Evolutionary conservation across 2,888 invertebrate genomes (phyloP).

Genomic region (Melanargia galathea): DNA sequence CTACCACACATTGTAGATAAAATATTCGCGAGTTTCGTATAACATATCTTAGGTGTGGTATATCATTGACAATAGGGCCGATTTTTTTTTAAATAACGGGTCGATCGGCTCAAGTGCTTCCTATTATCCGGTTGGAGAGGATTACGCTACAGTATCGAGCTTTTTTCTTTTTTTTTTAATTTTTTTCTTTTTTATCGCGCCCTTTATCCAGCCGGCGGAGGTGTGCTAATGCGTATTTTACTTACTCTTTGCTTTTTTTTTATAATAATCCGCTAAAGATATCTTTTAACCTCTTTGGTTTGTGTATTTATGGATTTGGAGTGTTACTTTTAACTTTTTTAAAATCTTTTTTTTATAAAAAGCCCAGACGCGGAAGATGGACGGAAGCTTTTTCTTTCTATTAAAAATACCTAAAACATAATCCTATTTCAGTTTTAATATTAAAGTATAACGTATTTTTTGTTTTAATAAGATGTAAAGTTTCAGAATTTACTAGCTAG

Average conservation of each 20-base stretch:
- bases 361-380: too few species aligned
- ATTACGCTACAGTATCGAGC: slow-evolving; percentile 74
- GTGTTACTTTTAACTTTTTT: slow-evolving; percentile 6
- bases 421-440: too few species aligned
- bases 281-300: slow-evolving; percentile 27
- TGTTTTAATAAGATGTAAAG: too few species aligned
- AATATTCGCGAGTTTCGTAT: background rate
- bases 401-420: too few species aligned
- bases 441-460: too few species aligned
- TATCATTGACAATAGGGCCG: slow-evolving; percentile 32
- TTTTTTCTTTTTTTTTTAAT: slow-evolving; percentile 54
- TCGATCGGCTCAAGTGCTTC: slow-evolving; percentile 79
- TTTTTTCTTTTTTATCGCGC: slow-evolving; percentile 53
- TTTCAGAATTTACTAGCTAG: too few species aligned
- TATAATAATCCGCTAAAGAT: slow-evolving; percentile 59
- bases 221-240: slow-evolving; percentile 74
- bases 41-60: background rate
- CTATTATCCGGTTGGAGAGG: slow-evolving; percentile 72
- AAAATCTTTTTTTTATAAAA: background rate
- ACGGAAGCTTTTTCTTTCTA: background rate
- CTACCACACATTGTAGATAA: too few species aligned
- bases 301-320: slow-evolving; percentile 16
- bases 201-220: slow-evolving; percentile 69
- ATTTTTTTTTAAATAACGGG: slow-evolving; percentile 73
- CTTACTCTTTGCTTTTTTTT: slow-evolving; percentile 61